Base-by-base conservation (phyloP, 2,888 invertebrate genomes). In the Heliconius ethilla region DNA sequence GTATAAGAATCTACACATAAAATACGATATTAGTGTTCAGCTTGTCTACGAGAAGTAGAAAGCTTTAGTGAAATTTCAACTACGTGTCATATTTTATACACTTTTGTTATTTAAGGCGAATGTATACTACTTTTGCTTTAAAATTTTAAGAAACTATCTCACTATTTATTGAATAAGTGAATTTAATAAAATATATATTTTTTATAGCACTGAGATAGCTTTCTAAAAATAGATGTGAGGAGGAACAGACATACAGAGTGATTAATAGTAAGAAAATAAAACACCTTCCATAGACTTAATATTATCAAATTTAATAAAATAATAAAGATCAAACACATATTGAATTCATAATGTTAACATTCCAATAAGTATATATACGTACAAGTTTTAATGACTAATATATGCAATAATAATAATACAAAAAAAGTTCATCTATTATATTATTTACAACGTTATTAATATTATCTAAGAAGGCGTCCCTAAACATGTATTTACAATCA, bases 401-500 rank as follows among this genome's bases (percentile, higher is more conserved):
- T 76, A 78, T 77, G 74, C 78, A 74, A 69, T 80, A 67, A 78
- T 80, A 67, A 78, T 70, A 70, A 75, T 81, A 79, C 65, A 78
- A 78, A 78, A 78, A 70, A 85, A 85, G 82, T 81, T 82, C 80
- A 84, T 83, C 84, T 86, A 85, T 73, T 83, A 59, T 83, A 85
- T 83, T 85, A 85, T 83, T 84, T 85, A 86, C 85, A 86, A 82
- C 51, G 77, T 85, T 84, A 7, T 51, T 78, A 86, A 84, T 87
- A 85, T 86, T 86, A 87, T 89, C 92, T 92, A 92, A 89, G 92
- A 93, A 93, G 93, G 93, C 93, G 86, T 88, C 89, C 86, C 92
- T 92, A 92, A 89, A 88, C 82, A 80, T 86, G 86, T 84, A 83
- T 84, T 82, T 84, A 85, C 84, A 84, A 70, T 83, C 75, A 81